Evolutionary conservation across 2,888 invertebrate species (phyloP), one percentile per base, ranked within the genome.

Genomic region (Napeogenes sylphis): DNA sequence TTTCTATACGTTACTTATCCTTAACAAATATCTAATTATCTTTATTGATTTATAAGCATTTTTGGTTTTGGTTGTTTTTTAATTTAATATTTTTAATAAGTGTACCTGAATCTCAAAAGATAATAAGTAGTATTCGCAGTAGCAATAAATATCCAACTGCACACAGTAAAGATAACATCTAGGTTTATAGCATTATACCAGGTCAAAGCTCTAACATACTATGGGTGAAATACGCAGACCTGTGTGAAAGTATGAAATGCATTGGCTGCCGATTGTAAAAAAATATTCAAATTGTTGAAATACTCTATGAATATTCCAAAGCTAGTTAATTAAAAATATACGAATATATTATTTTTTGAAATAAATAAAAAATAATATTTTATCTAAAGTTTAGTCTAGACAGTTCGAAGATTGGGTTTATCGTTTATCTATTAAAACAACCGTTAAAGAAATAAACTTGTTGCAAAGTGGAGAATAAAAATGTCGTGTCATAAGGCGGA

Each of bases 131-230:
- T 38, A 46, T 58, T 53, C 14, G 33, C 13, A 38, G 42, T 55
- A 54, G 62, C 51, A 59, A 65, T 65, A 66, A 60, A 64, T 65
- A 59, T 57, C 53, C n/a, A 51, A 47, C 51, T 63, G n/a, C 32
- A 45, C 33, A 55, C 32, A 51, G 63, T 64, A 55, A 45, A 69
- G 69, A 70, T 68, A 69, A 68, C 61, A 68, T 71, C 67, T 68
- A 70, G 70, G 67, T 66, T 68, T 66, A 70, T 64, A 60, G 62
- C 69, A 58, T 61, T 67, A 65, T 65, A 63, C 65, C 67, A 64
- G 68, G 70, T 71, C 68, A 71, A 70, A 71, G 71, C 67, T 68
- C 66, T 62, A 65, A 63, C 61, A 61, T 61, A 61, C 64, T 64
- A 55, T 58, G 45, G 58, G 51, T 61, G 64, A 64, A 68, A 66